Evolutionary conservation across 1,140 invertebrate genomes (phyloP).

Genomic region (Cotesia typhae): DNA sequence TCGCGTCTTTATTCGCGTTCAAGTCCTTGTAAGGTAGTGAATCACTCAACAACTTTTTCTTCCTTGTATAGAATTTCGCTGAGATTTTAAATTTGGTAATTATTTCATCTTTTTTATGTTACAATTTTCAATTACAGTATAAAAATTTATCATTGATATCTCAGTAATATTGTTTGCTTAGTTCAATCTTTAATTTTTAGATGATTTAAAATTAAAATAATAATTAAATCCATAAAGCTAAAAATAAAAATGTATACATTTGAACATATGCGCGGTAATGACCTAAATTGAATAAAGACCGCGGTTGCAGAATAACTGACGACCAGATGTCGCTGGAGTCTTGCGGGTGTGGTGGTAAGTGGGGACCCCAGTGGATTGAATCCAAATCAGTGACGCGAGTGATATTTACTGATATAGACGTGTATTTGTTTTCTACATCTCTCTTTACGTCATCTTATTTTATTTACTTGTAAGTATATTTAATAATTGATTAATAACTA

Average conservation of each 20-base stretch:
- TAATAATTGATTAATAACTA: not conserved
- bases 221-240: too few relatives aligned
- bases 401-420: constrained; percentile 46
- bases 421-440: not conserved
- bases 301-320: not conserved
- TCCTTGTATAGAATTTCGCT: constrained; percentile 31
- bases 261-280: constrained; percentile 2
- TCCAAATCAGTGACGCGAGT: constrained; percentile 44
- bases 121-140: not conserved
- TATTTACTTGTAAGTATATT: not conserved
- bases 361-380: not conserved
- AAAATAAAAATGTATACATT: too few relatives aligned
- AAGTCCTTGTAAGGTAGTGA: constrained; percentile 35
- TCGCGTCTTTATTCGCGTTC: not conserved
- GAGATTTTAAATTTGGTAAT: not conserved
- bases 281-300: constrained; percentile 22
- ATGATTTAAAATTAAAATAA: too few relatives aligned
- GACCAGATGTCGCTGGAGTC: constrained; percentile 21
- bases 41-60: constrained; percentile 16
- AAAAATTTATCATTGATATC: too few relatives aligned
- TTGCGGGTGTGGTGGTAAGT: constrained; percentile 43
- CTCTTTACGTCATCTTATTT: too few relatives aligned
- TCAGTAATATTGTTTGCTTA: too few relatives aligned
- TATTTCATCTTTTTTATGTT: not conserved
- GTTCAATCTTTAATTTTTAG: too few relatives aligned